Evolutionary conservation across 2,113 vertebrate species (phyloP), one percentile per base, ranked within the genome.

Genomic region (Bufo gargarizans): DNA sequence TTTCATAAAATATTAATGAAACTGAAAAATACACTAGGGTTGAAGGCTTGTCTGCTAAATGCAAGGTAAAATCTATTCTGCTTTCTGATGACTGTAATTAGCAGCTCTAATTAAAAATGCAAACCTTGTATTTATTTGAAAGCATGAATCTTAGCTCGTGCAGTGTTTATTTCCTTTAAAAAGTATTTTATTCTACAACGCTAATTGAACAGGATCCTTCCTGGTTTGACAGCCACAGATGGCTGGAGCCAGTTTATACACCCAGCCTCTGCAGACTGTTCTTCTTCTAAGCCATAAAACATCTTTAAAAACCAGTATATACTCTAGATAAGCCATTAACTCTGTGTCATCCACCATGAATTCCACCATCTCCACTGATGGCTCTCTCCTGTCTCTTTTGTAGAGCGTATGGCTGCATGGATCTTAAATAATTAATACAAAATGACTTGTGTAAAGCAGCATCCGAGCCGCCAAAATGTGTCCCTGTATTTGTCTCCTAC

Each of bases 1-100:
- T 99, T 98, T 97, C 97, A 99, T 99, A 96, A 99, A 99, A 98
- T 99, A 99, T 99, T 99, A 98, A 99, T 98, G 96, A 95, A 97
- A 97, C 96, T 97, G 97, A 99, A 99, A 99, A 98, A 97, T 97
- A 97, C 96, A 97, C 97, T 96, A 92, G 96, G 96, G 96, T 97
- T 95, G 95, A 97, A 97, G 96, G 95, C 95, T 96, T 96, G 94
- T 97, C 97, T 97, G 93, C 94, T 95, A 95, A 95, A 95, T 95
- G 96, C 96, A 97, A 97, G 97, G 97, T 96, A 94, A 97, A 97
- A 97, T 97, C 97, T 97, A 97, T 98, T 97, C 96, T 96, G 95
- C 96, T 96, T 97, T 99, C 97, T 99, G 98, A 99, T 99, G 97
- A 97, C 97, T 97, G 96, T 99, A 99, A 99, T 99, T 99, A 99